phyloP scores from a whole-genome alignment of 2,113 vertebrate species.

The Trinectes maculatus region DNA sequence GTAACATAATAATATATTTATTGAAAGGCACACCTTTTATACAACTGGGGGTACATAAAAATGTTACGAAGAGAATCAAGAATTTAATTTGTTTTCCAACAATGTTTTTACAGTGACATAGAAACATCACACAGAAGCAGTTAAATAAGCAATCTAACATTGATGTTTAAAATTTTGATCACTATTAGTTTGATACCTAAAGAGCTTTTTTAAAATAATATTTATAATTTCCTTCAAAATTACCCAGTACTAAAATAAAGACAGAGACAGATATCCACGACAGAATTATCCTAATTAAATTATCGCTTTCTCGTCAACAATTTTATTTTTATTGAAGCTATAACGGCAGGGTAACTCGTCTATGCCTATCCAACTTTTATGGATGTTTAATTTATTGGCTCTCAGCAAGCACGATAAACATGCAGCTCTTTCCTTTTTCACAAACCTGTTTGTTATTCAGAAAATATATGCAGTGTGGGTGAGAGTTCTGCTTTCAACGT shows the following conservation, averaged over 20 bases:
- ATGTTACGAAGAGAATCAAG: too few relatives aligned
- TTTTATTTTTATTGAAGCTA: not conserved
- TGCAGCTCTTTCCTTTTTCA: not conserved
- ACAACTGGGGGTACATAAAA: too few relatives aligned
- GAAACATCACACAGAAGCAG: too few relatives aligned
- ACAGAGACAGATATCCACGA: not conserved
- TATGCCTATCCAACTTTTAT: not conserved
- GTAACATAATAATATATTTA: too few relatives aligned
- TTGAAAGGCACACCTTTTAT: too few relatives aligned
- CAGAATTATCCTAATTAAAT: not conserved
- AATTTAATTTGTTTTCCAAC: too few relatives aligned
- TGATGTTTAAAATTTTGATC: too few relatives aligned
- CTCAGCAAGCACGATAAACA: not conserved
- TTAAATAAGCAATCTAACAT: too few relatives aligned
- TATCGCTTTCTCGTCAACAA: not conserved
- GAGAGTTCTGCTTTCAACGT: slow-evolving; percentile 56
- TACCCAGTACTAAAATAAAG: not conserved
- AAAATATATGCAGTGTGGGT: not conserved
- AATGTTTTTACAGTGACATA: too few relatives aligned
- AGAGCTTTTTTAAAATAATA: too few relatives aligned
- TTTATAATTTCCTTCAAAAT: not conserved
- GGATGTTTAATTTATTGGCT: not conserved
- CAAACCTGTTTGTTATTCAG: not conserved
- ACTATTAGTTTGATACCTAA: too few relatives aligned
- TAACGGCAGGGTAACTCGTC: not conserved